These are phyloP conservation scores for Aplochiton taeniatus DNA, from an alignment of 2,797 vertebrate genomes.

Conservation along the genomic window DNA sequence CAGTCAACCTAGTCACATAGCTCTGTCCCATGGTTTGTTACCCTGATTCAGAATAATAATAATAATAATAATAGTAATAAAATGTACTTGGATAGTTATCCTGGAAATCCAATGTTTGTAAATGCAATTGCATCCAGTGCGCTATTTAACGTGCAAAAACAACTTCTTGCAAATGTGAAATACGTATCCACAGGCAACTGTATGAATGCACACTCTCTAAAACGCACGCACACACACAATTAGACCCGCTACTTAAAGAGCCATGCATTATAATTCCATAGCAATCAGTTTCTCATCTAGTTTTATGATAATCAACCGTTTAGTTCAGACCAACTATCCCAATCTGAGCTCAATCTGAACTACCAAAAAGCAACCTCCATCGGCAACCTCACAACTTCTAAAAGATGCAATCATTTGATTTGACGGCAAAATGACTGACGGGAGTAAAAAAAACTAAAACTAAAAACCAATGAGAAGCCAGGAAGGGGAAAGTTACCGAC, in stretches of 20 bases:
- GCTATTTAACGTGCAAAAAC: constrained; percentile 29
- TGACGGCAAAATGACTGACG: constrained; percentile 53
- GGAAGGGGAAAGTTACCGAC: constrained; percentile 91
- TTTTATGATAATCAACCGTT: not conserved
- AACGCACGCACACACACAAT: constrained; percentile 33
- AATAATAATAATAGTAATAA: not conserved
- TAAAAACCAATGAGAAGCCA: constrained; percentile 77
- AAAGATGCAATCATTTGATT: constrained; percentile 51
- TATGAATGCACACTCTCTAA: constrained; percentile 10
- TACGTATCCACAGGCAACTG: constrained; percentile 1
- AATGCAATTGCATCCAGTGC: not conserved
- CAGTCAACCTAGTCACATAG: no score
- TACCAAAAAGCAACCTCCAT: constrained; percentile 38
- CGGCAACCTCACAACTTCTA: constrained; percentile 45
- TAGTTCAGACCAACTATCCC: not conserved
- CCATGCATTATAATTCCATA: constrained; percentile 1
- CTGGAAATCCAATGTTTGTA: no score
- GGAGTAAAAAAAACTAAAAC: constrained; percentile 55
- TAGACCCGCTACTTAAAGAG: constrained; percentile 9
- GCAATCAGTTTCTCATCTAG: not conserved
- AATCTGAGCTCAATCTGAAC: constrained; percentile 40
- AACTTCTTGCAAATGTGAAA: constrained; percentile 3
- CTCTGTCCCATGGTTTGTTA: no score
- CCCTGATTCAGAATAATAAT: no score
- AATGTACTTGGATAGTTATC: not conserved